Evolutionary conservation across 2,888 invertebrate species (phyloP).

Genomic region (Trilocha varians): DNA sequence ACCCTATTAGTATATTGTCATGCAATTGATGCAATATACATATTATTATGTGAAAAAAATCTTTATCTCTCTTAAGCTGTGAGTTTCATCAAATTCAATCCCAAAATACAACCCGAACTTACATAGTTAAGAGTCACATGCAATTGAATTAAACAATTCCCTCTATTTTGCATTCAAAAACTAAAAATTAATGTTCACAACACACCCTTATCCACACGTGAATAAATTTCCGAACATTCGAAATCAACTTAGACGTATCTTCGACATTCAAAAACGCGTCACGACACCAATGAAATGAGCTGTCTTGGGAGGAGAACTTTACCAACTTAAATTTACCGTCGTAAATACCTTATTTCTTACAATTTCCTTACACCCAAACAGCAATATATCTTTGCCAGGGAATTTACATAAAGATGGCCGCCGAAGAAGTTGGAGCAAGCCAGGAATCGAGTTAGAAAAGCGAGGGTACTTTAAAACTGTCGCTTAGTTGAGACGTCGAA

Average conservation of each 20-base stretch:
- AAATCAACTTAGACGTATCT: slow-evolving; percentile 45
- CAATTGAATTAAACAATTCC: no score
- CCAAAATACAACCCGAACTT: no score
- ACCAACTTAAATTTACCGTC: slow-evolving; percentile 24
- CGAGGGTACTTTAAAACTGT: slow-evolving; percentile 67
- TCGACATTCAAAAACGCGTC: slow-evolving; percentile 49
- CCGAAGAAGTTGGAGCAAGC: slow-evolving; percentile 50
- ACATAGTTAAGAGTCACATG: no score
- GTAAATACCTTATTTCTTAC: slow-evolving; percentile 11
- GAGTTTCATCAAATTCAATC: no score
- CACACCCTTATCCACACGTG: slow-evolving; percentile 6
- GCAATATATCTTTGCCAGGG: slow-evolving; percentile 36
- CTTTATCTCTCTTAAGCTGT: no score
- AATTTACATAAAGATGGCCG: slow-evolving; percentile 68
- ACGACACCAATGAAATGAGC: slow-evolving; percentile 46
- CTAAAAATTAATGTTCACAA: neutral
- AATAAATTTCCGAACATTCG: slow-evolving; percentile 16
- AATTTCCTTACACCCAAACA: slow-evolving; percentile 23
- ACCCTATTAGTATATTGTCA: no score
- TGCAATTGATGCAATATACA: no score
- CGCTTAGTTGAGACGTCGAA: slow-evolving; percentile 68
- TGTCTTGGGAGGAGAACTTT: slow-evolving; percentile 32
- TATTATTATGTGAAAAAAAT: no score
- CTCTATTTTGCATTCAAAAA: neutral
- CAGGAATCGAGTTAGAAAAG: slow-evolving; percentile 65